Evolutionary conservation across 2,113 vertebrate species (phyloP).

Genomic region (Stomatorhinus ivindoensis): DNA sequence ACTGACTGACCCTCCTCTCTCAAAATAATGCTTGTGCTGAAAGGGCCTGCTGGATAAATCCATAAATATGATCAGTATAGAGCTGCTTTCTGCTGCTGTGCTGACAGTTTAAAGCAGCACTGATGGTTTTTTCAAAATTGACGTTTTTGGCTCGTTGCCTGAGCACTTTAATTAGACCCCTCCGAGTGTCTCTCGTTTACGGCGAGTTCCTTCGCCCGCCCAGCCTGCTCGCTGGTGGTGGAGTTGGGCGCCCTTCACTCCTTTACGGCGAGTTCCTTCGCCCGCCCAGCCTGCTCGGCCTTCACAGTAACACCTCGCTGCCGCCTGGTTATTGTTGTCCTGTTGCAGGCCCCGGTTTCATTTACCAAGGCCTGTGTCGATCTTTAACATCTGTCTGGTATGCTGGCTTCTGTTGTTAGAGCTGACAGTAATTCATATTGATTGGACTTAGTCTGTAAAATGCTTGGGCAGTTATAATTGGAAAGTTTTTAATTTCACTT

Average conservation of each 20-base stretch:
- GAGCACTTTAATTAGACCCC: background rate
- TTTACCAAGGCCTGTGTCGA: background rate
- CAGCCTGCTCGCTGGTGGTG: no score
- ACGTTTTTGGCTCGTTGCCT: background rate
- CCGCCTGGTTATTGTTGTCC: background rate
- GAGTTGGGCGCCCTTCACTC: no score
- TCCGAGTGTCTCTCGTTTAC: background rate
- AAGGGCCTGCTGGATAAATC: background rate
- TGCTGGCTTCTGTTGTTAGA: background rate
- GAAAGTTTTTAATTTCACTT: constrained; percentile 23
- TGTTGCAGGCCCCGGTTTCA: background rate
- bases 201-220: background rate
- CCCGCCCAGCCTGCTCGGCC: background rate
- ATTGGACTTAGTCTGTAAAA: constrained; percentile 12
- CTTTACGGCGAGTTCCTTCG: background rate
- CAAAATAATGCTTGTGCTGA: background rate
- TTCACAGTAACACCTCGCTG: background rate
- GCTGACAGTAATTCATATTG: constrained; percentile 18
- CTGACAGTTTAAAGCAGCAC: background rate
- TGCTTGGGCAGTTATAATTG: constrained; percentile 11
- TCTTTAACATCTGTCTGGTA: background rate
- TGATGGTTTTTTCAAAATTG: background rate
- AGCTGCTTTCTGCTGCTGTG: background rate
- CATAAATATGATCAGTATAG: background rate
- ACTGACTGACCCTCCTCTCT: background rate